phyloP scores from a whole-genome alignment of 2,113 vertebrate genomes.

The Chamaetylas fuelleborni region DNA sequence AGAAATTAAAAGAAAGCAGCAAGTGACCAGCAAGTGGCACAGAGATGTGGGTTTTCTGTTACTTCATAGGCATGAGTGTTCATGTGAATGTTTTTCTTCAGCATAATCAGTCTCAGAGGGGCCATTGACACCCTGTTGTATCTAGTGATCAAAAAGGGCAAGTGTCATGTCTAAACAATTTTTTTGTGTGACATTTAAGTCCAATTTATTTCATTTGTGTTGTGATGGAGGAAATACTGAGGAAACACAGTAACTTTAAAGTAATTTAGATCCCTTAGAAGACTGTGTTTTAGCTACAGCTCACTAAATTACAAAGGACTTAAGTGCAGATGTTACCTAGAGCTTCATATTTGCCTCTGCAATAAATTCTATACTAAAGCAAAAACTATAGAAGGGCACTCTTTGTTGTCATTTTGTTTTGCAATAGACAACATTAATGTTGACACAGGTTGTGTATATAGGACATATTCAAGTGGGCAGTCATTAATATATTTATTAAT shows the following conservation, averaged over 20 bases:
- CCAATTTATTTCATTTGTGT: not conserved
- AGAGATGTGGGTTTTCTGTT: not conserved
- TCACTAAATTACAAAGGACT: conserved; percentile 13
- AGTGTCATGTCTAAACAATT: not conserved
- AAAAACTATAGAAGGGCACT: not conserved
- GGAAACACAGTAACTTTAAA: not conserved
- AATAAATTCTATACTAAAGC: not conserved
- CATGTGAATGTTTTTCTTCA: not conserved
- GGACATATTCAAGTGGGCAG: not conserved
- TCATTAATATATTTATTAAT: conserved; percentile 39
- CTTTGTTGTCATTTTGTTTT: not conserved
- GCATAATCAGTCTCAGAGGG: not conserved
- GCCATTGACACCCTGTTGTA: not conserved
- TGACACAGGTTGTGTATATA: not conserved
- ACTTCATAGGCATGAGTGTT: not conserved
- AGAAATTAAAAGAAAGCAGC: not conserved
- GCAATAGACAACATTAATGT: not conserved
- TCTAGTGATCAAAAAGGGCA: not conserved
- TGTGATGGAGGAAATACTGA: not conserved
- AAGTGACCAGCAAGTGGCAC: not conserved
- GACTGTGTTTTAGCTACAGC: not conserved
- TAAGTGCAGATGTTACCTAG: not conserved
- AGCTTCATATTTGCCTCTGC: not conserved
- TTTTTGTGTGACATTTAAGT: not conserved
- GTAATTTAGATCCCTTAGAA: not conserved